A percentile compares a stretch with the other conserved stretches of the same genome.
phyloP scores from a whole-genome alignment of 2,113 vertebrate genomes.

The Picathartes gymnocephalus region DNA sequence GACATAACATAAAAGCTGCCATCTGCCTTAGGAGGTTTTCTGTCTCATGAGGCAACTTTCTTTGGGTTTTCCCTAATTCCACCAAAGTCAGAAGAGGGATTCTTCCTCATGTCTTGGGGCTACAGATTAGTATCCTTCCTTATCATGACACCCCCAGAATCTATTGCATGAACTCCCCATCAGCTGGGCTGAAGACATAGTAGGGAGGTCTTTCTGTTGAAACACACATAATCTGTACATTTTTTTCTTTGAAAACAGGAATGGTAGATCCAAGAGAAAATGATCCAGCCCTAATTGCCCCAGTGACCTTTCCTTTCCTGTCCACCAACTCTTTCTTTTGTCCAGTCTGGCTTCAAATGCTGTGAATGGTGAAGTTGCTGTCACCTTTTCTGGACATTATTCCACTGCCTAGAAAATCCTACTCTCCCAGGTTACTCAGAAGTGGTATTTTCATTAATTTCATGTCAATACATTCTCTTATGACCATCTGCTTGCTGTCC shows the following conservation, averaged over 20 bases:
- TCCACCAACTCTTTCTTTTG: not conserved
- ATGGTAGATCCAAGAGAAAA: not conserved
- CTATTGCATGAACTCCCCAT: not conserved
- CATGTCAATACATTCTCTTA: not conserved
- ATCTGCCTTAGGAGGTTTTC: not conserved
- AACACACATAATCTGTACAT: not conserved
- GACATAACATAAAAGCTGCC: not conserved
- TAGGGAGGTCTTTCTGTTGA: not conserved
- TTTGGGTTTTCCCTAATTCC: not conserved
- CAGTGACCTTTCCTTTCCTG: not conserved
- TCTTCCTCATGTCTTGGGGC: not conserved
- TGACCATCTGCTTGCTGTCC: constrained; percentile 37
- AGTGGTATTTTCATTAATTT: constrained; percentile 40
- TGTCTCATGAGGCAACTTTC: not conserved
- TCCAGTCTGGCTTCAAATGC: not conserved
- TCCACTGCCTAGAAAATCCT: not conserved
- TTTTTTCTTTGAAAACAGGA: not conserved
- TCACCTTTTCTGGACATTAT: not conserved
- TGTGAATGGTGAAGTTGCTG: not conserved
- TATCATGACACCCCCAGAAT: not conserved
- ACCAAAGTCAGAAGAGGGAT: not conserved
- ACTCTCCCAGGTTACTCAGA: not conserved
- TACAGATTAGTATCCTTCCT: not conserved
- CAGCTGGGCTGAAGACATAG: not conserved
- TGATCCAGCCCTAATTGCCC: not conserved